Percentiles rank a stretch among this genome's conserved stretches.
Evolutionary conservation across 1,140 invertebrate species (phyloP).

Genomic region (Drosophila mayri): DNA sequence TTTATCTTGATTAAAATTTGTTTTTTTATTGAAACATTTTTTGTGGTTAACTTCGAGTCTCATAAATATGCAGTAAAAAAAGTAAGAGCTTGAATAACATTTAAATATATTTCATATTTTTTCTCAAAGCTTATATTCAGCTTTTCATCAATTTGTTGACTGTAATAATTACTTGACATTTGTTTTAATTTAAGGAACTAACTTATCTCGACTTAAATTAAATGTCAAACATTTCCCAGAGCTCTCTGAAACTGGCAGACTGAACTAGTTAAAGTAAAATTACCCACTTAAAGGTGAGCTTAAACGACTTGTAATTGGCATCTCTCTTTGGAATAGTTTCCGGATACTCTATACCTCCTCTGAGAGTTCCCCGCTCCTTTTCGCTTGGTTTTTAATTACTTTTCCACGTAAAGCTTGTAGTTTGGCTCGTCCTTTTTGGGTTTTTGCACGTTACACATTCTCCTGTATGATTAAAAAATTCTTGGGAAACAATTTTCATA

Average conservation of each 20-base stretch:
- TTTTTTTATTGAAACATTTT: conserved; percentile 27
- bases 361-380: conserved; percentile 1
- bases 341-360: not conserved
- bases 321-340: conserved; percentile 38
- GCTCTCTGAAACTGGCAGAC: not conserved
- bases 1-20: conserved; percentile 51
- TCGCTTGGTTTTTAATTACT: conserved; percentile 59
- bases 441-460: conserved; percentile 31
- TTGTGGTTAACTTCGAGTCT: not conserved
- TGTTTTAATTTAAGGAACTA: conserved; percentile 18
- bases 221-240: conserved; percentile 30
- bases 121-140: not conserved
- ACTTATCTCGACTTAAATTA: conserved; percentile 4
- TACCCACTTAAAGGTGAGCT: conserved; percentile 41
- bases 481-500: conserved; percentile 72
- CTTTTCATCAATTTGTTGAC: not conserved
- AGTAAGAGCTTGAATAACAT: not conserved
- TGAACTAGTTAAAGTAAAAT: conserved; percentile 41
- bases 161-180: not conserved
- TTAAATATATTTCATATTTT: not conserved
- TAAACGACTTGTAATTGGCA: conserved; percentile 40
- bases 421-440: conserved; percentile 34
- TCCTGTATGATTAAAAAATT: conserved; percentile 77
- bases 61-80: conserved; percentile 4
- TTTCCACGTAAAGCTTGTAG: conserved; percentile 38